Evolutionary conservation across 2,113 vertebrate species (phyloP).

Genomic region (Aphelocoma coerulescens): DNA sequence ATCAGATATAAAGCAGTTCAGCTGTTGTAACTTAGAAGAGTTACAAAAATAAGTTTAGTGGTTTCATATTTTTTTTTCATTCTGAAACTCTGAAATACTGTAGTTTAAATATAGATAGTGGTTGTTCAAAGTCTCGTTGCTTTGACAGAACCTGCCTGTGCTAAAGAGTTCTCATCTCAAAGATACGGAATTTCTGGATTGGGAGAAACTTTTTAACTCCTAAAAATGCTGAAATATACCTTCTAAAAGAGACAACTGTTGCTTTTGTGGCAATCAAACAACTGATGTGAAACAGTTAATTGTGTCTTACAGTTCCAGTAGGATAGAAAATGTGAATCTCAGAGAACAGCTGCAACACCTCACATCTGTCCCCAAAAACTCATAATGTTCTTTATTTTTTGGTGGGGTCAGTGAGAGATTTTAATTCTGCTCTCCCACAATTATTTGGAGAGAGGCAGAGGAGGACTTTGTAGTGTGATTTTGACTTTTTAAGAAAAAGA

Average conservation of each 20-base stretch:
- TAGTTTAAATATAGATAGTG: neutral
- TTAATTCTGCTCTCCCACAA: neutral
- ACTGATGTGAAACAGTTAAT: neutral
- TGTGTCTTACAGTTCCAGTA: neutral
- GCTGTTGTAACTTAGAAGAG: neutral
- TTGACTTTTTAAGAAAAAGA: neutral
- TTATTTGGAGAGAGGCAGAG: neutral
- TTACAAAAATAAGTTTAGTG: neutral
- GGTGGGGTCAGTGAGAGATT: neutral
- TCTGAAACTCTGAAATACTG: neutral
- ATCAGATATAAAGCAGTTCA: slow-evolving; percentile 39
- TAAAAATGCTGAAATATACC: neutral
- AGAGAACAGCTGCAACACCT: neutral
- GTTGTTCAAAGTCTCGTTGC: neutral
- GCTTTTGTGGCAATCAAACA: neutral
- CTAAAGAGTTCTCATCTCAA: neutral
- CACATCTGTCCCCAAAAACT: neutral
- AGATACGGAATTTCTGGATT: neutral
- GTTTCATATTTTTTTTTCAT: neutral
- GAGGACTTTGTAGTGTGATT: neutral
- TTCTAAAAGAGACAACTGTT: neutral
- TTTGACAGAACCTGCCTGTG: neutral
- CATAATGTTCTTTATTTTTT: neutral
- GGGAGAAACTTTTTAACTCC: neutral
- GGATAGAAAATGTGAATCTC: neutral